These are phyloP conservation scores for Eueides isabella DNA, from an alignment of 1,140 invertebrate genomes.

Conservation along the genomic window DNA sequence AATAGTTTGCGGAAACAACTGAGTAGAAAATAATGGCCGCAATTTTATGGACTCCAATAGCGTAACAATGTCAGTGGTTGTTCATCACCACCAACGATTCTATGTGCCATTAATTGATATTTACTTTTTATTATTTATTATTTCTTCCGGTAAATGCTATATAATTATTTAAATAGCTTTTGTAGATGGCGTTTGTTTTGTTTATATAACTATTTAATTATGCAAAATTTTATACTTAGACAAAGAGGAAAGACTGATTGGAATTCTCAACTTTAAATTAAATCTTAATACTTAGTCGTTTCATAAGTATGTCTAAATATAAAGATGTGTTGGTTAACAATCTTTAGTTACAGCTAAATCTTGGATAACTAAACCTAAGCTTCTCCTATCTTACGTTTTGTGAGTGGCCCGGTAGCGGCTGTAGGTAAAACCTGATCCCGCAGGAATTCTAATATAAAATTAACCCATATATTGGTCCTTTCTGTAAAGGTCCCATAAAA, in stretches of 20 bases:
- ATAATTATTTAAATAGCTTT: constrained; percentile 33
- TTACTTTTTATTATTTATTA: constrained; percentile 5
- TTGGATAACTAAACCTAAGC: no score
- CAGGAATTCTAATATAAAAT: no score
- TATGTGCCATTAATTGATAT: constrained; percentile 32
- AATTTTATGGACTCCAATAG: constrained; percentile 70
- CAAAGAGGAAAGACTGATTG: constrained; percentile 9
- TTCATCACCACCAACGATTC: constrained; percentile 41
- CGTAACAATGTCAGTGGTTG: constrained; percentile 64
- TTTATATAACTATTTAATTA: constrained; percentile 19
- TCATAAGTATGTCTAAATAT: background rate
- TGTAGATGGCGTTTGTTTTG: constrained; percentile 29
- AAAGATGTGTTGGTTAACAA: no score
- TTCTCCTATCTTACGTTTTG: no score
- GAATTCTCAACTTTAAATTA: background rate
- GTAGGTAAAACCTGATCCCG: no score
- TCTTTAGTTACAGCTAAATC: no score
- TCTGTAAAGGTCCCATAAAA: no score
- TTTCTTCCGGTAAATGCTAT: no score
- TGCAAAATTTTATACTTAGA: constrained; percentile 5
- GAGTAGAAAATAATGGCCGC: constrained; percentile 54
- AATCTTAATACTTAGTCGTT: background rate
- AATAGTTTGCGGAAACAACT: constrained; percentile 60
- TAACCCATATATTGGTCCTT: no score
- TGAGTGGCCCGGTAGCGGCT: no score